Evolutionary conservation across 2,797 vertebrate genomes (phyloP).

Genomic region (Ptychobarbus kaznakovi): DNA sequence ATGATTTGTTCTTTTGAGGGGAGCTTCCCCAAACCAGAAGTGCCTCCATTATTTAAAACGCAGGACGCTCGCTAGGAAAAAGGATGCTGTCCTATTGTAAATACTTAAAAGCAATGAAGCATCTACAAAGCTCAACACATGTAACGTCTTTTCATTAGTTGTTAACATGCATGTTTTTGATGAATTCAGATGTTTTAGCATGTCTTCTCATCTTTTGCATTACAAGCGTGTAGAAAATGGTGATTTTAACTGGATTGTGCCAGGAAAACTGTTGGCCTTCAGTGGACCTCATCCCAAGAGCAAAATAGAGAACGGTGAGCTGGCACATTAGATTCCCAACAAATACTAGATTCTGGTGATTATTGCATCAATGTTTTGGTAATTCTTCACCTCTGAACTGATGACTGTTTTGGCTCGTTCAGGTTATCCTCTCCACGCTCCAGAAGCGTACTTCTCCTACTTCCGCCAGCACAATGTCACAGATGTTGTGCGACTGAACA

Average conservation of each 20-base stretch:
- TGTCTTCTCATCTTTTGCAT: slow-evolving; percentile 27
- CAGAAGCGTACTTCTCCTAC: slow-evolving; percentile 88
- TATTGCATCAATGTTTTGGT: neutral
- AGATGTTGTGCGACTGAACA: slow-evolving; percentile 84
- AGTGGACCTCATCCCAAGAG: slow-evolving; percentile 92
- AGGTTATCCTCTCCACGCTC: slow-evolving; percentile 88
- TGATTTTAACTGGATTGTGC: slow-evolving; percentile 94
- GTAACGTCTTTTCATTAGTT: neutral
- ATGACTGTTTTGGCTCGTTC: neutral
- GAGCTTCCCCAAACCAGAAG: too few species aligned
- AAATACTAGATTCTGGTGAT: neutral
- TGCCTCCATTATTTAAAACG: too few species aligned
- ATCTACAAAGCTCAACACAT: neutral
- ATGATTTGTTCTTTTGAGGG: too few species aligned
- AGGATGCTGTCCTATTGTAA: neutral
- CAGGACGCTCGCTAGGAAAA: too few species aligned
- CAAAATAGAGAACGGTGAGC: slow-evolving; percentile 91
- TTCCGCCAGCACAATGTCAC: slow-evolving; percentile 85
- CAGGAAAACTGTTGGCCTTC: slow-evolving; percentile 89
- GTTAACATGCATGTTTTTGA: neutral
- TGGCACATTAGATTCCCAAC: neutral
- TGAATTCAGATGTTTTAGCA: neutral
- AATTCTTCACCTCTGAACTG: neutral
- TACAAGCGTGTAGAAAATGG: slow-evolving; percentile 90
- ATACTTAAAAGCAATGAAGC: neutral